Evolutionary conservation across 2,113 vertebrate genomes (phyloP).

Genomic region (Gallinago paraguaiae): DNA sequence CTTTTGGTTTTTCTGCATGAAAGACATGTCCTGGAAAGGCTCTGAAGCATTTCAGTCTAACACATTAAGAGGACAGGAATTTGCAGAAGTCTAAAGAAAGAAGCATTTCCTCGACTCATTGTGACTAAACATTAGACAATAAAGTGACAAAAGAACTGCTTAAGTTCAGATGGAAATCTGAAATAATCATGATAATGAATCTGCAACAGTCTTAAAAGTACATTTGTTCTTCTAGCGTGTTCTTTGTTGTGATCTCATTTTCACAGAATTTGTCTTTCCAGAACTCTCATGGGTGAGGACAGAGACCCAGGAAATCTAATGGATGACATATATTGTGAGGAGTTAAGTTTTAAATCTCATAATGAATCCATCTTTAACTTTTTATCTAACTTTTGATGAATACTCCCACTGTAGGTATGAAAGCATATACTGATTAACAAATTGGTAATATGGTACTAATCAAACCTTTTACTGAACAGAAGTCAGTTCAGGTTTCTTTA

Average conservation of each 20-base stretch:
- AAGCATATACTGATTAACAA: not conserved
- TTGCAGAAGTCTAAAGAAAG: not conserved
- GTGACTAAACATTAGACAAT: not conserved
- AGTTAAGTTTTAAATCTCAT: not conserved
- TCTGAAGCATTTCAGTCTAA: not conserved
- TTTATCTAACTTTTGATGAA: not conserved
- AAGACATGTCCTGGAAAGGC: not conserved
- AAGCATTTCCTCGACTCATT: not conserved
- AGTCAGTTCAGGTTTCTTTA: not conserved
- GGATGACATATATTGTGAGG: not conserved
- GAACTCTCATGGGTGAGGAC: not conserved
- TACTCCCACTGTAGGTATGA: not conserved
- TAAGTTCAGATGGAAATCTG: not conserved
- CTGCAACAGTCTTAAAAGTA: not conserved
- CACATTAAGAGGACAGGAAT: not conserved
- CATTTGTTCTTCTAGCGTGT: not conserved
- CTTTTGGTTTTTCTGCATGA: not conserved
- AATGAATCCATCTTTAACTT: not conserved
- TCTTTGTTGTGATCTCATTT: not conserved
- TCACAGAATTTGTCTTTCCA: not conserved
- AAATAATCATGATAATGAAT: not conserved
- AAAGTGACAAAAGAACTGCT: not conserved
- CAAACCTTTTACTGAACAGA: not conserved
- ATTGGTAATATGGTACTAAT: not conserved
- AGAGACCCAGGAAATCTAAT: not conserved